Percentiles rank a stretch among this genome's conserved stretches.
Conservation (phyloP, 2,113 vertebrate genomes). For the Cichladusa arquata region DNA sequence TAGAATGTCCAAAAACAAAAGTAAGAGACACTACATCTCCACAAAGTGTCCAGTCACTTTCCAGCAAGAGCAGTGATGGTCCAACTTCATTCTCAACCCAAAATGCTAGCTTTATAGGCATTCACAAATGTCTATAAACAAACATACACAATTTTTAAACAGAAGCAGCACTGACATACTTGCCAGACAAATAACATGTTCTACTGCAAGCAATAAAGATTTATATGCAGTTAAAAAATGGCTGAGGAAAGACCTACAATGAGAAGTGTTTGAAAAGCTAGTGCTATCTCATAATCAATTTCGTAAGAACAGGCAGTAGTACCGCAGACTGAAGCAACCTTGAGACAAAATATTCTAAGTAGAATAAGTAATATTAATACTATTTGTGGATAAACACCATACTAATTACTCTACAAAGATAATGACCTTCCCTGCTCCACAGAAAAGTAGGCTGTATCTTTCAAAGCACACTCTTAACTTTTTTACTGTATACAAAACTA, state of each 20-base stretch:
- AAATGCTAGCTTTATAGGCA: neutral
- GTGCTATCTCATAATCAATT: neutral
- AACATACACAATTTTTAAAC: neutral
- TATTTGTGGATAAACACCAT: neutral
- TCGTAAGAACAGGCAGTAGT: neutral
- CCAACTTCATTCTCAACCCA: neutral
- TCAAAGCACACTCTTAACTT: neutral
- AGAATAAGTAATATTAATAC: neutral
- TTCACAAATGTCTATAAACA: neutral
- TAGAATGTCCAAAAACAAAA: neutral
- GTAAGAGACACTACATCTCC: neutral
- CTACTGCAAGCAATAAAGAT: neutral
- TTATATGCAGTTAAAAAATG: neutral
- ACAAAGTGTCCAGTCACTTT: neutral
- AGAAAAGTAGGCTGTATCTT: neutral
- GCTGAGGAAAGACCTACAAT: neutral
- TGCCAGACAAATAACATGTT: neutral
- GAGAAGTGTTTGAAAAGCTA: neutral
- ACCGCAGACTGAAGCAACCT: neutral
- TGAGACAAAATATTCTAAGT: neutral
- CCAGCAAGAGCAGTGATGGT: neutral
- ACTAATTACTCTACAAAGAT: neutral
- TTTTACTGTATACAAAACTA: neutral
- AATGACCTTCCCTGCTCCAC: neutral
- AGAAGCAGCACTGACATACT: neutral